Conservation (phyloP, 2,113 vertebrate species). For the Rhinopomastus cyanomelas region DNA sequence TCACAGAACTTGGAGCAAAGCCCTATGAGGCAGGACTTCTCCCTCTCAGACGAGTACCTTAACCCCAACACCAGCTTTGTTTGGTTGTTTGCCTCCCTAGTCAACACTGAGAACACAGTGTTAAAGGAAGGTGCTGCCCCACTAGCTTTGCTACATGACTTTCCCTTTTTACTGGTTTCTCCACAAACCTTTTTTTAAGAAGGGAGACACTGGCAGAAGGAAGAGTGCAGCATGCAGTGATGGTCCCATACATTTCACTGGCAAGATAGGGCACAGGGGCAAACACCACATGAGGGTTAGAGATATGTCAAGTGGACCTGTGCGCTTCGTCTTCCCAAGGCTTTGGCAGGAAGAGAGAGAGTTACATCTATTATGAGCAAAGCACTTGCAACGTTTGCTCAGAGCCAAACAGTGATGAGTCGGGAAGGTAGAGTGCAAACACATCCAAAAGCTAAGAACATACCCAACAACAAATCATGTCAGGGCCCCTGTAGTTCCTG, state of each 20-base stretch:
- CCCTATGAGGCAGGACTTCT: too few relatives aligned
- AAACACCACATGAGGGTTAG: background rate
- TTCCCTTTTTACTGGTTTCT: background rate
- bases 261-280: background rate
- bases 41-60: background rate
- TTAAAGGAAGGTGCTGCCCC: background rate
- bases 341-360: background rate
- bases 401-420: background rate
- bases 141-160: background rate
- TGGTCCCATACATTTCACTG: background rate
- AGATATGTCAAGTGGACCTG: background rate
- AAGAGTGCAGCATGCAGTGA: background rate
- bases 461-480: background rate
- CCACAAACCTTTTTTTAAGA: background rate
- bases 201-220: background rate
- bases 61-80: background rate
- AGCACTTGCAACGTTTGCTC: background rate
- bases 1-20: too few relatives aligned
- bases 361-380: background rate
- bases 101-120: background rate
- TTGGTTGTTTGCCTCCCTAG: background rate
- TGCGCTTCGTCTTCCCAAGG: background rate
- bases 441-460: too few relatives aligned
- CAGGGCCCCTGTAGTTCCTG: fast-evolving
- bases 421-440: background rate